Evolutionary conservation across 2,888 invertebrate genomes (phyloP), one percentile per base, ranked within the genome.

Genomic region (Allolobophora icterica): DNA sequence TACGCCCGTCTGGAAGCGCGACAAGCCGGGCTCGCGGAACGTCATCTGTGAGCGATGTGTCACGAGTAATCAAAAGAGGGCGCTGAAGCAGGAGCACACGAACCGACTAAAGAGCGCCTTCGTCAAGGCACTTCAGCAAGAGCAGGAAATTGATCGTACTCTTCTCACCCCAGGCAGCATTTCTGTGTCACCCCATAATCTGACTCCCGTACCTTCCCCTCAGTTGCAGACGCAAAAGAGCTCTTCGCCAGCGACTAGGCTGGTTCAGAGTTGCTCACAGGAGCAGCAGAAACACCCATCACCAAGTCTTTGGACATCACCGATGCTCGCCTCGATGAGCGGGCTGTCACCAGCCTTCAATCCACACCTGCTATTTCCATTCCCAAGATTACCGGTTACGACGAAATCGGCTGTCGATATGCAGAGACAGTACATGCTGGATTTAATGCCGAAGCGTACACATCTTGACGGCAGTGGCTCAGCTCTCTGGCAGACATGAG

Each of bases 1-100:
- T 96, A 99, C 99, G 42, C 98, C 99, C 0, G 98, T 99, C 92
- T 99, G 99, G 99, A 99, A 99, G 96, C 98, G 98, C 97, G 99
- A 99, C 96, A 98, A 98, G 90, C 95, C 95, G 1, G 95, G 95
- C 90, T 84, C 84, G 84, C 1, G 34, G 84, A 95, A 95, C 6
- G 97, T 99, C 89, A 98, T 99, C 94, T 99, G 99, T 96, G 99
- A 99, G 96, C 97, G 98, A 93, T 99, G 99, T 96, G 99, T 99
- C 91, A 98, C 98, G 42, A 97, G 97, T 92, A 99, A 99, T 95
- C 99, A 99, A 93, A 99, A 99, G 96, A 98, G 99, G 93, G 98
- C 98, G 91, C 96, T 99, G 92, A 99, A 99, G 96, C 98, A 98
- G 93, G 99, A 99, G 95, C 99, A 99, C 96, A 99, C 99, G 91